A percentile compares a stretch with the other conserved stretches of the same genome.
phyloP scores from a whole-genome alignment of 2,113 vertebrate species.

The Nanger granti region DNA sequence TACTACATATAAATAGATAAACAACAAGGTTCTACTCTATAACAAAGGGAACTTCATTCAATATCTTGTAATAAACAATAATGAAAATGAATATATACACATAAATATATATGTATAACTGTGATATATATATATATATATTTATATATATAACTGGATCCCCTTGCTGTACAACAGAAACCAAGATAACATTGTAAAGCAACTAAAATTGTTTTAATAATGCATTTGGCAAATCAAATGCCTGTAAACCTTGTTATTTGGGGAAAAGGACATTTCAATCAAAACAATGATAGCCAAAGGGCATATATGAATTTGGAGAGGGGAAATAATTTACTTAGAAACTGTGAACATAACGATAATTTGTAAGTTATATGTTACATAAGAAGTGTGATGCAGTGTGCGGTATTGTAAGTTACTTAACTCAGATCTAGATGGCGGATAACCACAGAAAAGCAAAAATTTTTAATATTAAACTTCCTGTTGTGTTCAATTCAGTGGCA shows the following conservation, averaged over 20 bases:
- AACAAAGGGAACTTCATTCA: background rate
- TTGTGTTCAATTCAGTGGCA: background rate
- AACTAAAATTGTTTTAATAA: background rate
- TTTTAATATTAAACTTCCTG: background rate
- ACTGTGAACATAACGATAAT: background rate
- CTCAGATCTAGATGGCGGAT: background rate
- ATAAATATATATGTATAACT: background rate
- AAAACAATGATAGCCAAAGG: background rate
- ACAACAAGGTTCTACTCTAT: background rate
- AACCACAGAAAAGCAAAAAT: background rate
- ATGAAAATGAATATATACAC: background rate
- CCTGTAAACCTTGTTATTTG: background rate
- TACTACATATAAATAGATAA: background rate
- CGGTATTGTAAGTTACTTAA: background rate
- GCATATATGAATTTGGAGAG: background rate
- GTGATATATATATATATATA: background rate
- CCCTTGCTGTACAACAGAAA: background rate
- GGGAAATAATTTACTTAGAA: background rate
- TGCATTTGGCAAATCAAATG: background rate
- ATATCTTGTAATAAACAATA: background rate
- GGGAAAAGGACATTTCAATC: background rate
- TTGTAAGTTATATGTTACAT: background rate
- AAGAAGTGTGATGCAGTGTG: background rate
- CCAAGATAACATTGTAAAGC: background rate
- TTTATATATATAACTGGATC: background rate